Conservation (phyloP, 2,888 invertebrate species). For the Ormyrus nitidulus region DNA sequence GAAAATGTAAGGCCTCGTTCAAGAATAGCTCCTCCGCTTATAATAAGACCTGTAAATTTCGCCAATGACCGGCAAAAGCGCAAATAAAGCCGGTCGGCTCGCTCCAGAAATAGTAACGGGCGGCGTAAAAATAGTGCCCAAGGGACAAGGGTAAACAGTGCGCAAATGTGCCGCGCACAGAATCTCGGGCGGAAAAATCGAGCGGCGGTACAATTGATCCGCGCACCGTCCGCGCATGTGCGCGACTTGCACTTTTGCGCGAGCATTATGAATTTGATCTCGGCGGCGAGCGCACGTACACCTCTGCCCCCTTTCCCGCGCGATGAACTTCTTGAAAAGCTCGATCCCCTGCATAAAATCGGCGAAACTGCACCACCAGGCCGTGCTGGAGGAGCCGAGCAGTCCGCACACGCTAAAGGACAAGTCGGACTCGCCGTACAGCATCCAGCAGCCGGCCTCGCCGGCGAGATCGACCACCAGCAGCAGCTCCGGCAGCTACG, state of each 20-base stretch:
- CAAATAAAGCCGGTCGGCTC: too few relatives aligned
- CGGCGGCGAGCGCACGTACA: slow-evolving; percentile 13
- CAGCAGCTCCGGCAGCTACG: slow-evolving; percentile 74
- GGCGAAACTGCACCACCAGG: slow-evolving; percentile 60
- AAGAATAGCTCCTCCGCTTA: too few relatives aligned
- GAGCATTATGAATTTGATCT: slow-evolving; percentile 36
- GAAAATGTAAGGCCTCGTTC: too few relatives aligned
- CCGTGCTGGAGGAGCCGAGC: slow-evolving; percentile 70
- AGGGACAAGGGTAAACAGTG: slow-evolving; percentile 7
- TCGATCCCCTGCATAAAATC: slow-evolving; percentile 42
- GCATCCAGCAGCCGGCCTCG: slow-evolving; percentile 63
- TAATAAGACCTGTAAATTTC: too few relatives aligned
- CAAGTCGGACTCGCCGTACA: slow-evolving; percentile 65
- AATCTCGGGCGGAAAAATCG: slow-evolving; percentile 24
- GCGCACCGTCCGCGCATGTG: slow-evolving; percentile 39
- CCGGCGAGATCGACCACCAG: slow-evolving; percentile 71
- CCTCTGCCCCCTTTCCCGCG: background rate
- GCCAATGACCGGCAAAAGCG: too few relatives aligned
- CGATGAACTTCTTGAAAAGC: slow-evolving; percentile 41
- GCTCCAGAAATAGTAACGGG: background rate
- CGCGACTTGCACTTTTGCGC: slow-evolving; percentile 28
- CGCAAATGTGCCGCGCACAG: slow-evolving; percentile 48
- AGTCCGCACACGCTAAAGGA: slow-evolving; percentile 70
- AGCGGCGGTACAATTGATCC: slow-evolving; percentile 49
- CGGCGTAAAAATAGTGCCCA: background rate